Evolutionary conservation across 2,113 vertebrate species (phyloP), one percentile per base, ranked within the genome.

Genomic region (Addax nasomaculatus): DNA sequence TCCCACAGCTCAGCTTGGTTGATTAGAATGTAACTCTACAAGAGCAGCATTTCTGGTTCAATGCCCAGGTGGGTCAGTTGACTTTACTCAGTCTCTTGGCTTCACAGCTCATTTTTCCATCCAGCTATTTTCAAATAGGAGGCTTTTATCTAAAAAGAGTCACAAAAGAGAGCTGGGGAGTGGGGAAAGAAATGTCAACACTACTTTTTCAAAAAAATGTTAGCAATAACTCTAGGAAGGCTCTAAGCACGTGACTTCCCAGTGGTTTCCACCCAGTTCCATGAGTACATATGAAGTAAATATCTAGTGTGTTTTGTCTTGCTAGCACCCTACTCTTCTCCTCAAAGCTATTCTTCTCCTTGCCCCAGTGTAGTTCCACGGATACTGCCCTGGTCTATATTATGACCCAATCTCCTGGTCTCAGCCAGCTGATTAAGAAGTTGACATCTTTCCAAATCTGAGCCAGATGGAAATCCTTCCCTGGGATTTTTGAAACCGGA

Each of bases 21-120:
- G 45, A 95, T 93, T 94, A 84, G 85, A 97, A 89, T 62, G 84
- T 93, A 92, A 96, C 89, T 97, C 93, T 83, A 95, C 1, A 1
- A 96, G 88, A 93, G n/a, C 57, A 93, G 15, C 39, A 67, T 76
- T 96, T 94, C 89, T 45, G 88, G 93, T 95, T 96, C 93, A 92
- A 80, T 93, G 79, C 88, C 79, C 67, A 76, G 76, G 55, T 98
- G 60, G 88, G 81, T 89, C 95, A 96, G 16, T 90, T 95, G 95
- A 89, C 89, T 93, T 90, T 81, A 64, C 51, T 45, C n/a, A 57
- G 78, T 79, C 47, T 60, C 67, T 79, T 94, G n/a, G 85, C 85
- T 58, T 76, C 39, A 83, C 8, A 86, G 64, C 70, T 96, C 85
- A 87, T 89, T 92, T 93, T 97, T 96, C 83, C 51, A 97, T 60